phyloP scores from a whole-genome alignment of 2,888 invertebrate species.

The Polymixis lichenea region DNA sequence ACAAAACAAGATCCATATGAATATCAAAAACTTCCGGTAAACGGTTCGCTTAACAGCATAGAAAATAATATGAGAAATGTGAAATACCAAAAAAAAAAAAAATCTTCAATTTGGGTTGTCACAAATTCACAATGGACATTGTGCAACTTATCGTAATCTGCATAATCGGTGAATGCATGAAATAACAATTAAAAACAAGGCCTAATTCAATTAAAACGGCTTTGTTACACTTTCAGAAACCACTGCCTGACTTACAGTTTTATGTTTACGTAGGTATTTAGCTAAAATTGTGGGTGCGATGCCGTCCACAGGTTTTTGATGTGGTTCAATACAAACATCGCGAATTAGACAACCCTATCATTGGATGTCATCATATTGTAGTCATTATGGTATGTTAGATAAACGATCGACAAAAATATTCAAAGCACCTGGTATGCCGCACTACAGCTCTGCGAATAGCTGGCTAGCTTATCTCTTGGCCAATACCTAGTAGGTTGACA shows the following conservation, averaged over 20 bases:
- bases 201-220: neutral
- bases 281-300: neutral
- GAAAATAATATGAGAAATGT: neutral
- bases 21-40: neutral
- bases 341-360: constrained; percentile 33
- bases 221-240: neutral
- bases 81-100: neutral
- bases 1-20: neutral
- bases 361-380: constrained; percentile 42
- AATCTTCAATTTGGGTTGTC: neutral
- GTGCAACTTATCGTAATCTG: neutral
- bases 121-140: neutral
- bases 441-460: constrained; percentile 35
- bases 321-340: neutral
- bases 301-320: neutral
- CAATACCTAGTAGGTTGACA: constrained; percentile 2
- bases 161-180: too few relatives aligned
- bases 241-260: neutral
- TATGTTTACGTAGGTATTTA: neutral
- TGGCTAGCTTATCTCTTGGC: constrained; percentile 35
- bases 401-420: constrained; percentile 57
- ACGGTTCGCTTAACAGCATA: neutral
- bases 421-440: constrained; percentile 36
- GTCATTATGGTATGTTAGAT: constrained; percentile 51
- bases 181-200: neutral